Base-by-base conservation (phyloP, 2,797 vertebrate species). In the Eulemur coronatus region DNA sequence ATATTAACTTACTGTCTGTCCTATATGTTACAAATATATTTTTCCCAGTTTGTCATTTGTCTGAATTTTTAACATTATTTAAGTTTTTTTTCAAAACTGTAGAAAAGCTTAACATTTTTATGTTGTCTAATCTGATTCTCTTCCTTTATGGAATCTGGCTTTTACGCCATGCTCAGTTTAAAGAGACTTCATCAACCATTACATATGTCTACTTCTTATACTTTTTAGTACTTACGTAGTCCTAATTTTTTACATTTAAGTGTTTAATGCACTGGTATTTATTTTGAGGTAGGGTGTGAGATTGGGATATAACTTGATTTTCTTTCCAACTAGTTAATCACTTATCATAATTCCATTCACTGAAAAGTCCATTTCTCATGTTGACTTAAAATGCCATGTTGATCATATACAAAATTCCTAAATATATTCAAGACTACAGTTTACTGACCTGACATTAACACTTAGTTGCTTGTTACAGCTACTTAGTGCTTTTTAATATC, bases 101-200 rank as follows among this genome's bases (percentile, higher is more conserved):
- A 57, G 41, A 97, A 4, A 76, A 41, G 24, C 57, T 57, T 55
- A 91, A 90, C 33, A 59, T 79, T 84, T 80, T 80, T 55, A 67
- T 69, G 7, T 63, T 84, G 41, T 35, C 59, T 80, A 67, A 84
- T 46, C 30, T 80, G 52, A 59, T 65, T 85, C 46, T 82, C 35
- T 82, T 89, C 52, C 38, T 90, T 84, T 57, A 92, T 43, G 26
- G n/a, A 97, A 84, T 90, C 35, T 89, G 84, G 65, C n/a, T 78
- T 88, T 94, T 55, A 94, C 3, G 5, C 26, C 43, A 84, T 4
- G 11, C n/a, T 57, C 43, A 61, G 9, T 69, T 84, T 80, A 55
- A 79, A 79, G 84, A 73, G 38, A 76, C 61, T 61, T 69, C 52
- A 63, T 55, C 50, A 86, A 86, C 48, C 35, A 52, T 61, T 41